Evolutionary conservation across 2,113 vertebrate species (phyloP).

Genomic region (Anhinga rufa): DNA sequence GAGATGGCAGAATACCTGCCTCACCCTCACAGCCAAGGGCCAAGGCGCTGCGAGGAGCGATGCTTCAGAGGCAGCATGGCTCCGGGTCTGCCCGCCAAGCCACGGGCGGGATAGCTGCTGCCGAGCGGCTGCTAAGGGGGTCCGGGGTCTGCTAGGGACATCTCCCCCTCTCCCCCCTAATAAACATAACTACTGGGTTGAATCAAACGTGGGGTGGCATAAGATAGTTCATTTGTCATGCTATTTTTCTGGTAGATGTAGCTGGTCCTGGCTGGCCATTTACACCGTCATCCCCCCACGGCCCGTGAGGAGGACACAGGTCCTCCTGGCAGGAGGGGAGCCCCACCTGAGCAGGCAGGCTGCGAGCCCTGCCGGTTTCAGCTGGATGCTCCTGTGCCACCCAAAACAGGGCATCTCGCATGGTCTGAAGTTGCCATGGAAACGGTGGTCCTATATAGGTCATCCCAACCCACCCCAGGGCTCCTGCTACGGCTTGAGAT

Average conservation of each 20-base stretch:
- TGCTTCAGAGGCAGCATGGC: rapidly evolving
- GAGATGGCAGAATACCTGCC: background rate
- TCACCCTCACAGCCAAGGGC: background rate
- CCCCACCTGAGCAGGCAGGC: background rate
- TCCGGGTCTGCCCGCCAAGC: too few species aligned
- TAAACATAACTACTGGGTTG: background rate
- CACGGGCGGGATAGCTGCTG: background rate
- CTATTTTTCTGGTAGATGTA: background rate
- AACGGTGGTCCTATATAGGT: background rate
- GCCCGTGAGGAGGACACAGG: background rate
- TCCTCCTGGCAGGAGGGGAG: background rate
- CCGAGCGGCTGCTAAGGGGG: background rate
- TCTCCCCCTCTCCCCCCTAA: too few species aligned
- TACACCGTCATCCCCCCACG: too few species aligned
- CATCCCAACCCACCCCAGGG: background rate
- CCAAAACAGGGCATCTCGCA: background rate
- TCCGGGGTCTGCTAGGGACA: background rate
- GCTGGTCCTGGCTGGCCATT: background rate
- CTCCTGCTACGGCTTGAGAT: background rate
- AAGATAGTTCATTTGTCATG: rapidly evolving
- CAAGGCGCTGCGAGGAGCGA: rapidly evolving
- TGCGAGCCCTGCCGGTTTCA: rapidly evolving
- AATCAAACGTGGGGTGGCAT: rapidly evolving
- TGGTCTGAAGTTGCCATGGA: background rate
- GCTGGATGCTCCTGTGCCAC: background rate